phyloP scores from a whole-genome alignment of 2,797 vertebrate genomes.

The Rhinoraja longicauda region DNA sequence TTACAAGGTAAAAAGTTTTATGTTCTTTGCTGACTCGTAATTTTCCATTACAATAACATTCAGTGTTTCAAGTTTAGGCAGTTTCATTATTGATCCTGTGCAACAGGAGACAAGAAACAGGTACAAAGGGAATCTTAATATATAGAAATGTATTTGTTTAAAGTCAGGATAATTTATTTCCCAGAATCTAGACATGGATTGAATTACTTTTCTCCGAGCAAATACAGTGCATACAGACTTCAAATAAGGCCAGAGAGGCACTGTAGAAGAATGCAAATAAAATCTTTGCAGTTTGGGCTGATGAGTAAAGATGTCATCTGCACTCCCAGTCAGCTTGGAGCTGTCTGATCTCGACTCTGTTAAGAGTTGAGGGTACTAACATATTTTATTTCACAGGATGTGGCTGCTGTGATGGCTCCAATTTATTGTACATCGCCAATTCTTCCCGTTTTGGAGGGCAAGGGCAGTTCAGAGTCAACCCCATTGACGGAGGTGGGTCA shows the following conservation, averaged over 20 bases:
- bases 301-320: not conserved
- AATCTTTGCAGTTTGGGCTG: not conserved
- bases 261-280: not conserved
- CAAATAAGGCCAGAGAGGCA: not conserved
- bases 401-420: too few relatives aligned
- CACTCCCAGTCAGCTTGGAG: not conserved
- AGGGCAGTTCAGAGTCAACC: too few relatives aligned
- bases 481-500: too few relatives aligned
- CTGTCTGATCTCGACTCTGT: not conserved
- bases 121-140: not conserved
- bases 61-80: not conserved
- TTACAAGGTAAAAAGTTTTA: conserved; percentile 20
- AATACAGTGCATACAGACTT: not conserved
- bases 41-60: not conserved
- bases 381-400: too few relatives aligned
- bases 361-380: not conserved
- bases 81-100: not conserved
- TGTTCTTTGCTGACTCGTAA: conserved; percentile 18
- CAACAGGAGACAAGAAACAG: not conserved
- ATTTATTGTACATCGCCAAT: too few relatives aligned
- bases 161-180: not conserved
- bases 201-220: not conserved
- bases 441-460: too few relatives aligned
- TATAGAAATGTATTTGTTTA: not conserved
- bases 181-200: not conserved